phyloP scores from a whole-genome alignment of 2,113 vertebrate genomes.

The Psephotus haematonotus region DNA sequence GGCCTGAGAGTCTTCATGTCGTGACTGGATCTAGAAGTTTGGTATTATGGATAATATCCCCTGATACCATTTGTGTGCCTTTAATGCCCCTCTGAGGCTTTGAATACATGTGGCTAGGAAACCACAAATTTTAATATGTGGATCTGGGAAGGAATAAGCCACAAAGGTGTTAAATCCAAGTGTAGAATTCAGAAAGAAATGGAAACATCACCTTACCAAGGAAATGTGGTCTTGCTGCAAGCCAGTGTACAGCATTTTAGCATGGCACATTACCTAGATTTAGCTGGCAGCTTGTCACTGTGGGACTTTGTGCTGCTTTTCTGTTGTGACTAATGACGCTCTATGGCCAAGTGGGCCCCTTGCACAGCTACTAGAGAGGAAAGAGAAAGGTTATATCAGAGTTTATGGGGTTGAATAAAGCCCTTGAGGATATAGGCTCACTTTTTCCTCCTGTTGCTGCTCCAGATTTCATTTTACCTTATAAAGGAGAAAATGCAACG shows the following conservation, averaged over 20 bases:
- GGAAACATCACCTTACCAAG: not conserved
- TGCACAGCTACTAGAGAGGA: not conserved
- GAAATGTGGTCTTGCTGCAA: not conserved
- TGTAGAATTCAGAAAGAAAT: not conserved
- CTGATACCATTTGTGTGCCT: not conserved
- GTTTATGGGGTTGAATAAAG: constrained; percentile 9
- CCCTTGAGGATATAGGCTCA: not conserved
- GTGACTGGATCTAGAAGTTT: not conserved
- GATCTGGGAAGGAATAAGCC: not conserved
- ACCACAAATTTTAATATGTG: not conserved
- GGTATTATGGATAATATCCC: not conserved
- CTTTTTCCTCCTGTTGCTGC: not conserved
- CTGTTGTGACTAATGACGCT: constrained; percentile 35
- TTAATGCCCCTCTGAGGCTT: not conserved
- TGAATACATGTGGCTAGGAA: not conserved
- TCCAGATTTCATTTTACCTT: not conserved
- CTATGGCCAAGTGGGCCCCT: not conserved
- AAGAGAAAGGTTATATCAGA: not conserved
- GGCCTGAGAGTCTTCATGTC: not conserved
- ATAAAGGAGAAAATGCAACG: not conserved
- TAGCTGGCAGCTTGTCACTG: constrained; percentile 41
- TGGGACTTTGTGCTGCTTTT: constrained; percentile 31
- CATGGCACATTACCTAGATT: not conserved
- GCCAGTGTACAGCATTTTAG: not conserved
- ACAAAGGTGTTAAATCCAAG: not conserved